phyloP scores from a whole-genome alignment of 1,140 invertebrate species.

The Pantala flavescens region DNA sequence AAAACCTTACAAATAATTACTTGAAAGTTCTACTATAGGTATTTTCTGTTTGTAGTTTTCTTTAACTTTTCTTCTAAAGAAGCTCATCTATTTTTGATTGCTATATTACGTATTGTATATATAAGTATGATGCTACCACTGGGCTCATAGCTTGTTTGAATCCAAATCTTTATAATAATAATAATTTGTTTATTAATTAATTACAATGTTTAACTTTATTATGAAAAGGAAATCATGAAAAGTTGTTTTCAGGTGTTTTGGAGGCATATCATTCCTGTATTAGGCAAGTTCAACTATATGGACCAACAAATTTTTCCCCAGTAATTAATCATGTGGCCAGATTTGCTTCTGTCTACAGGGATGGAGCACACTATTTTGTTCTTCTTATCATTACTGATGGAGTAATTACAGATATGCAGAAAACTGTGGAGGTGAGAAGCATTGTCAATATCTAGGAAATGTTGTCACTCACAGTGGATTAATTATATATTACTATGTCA shows the following conservation, averaged over 20 bases:
- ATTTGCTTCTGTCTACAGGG: conserved; percentile 34
- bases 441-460: neutral
- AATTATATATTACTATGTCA: neutral
- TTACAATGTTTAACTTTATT: too few relatives aligned
- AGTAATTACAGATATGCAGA: conserved; percentile 52
- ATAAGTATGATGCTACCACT: too few relatives aligned
- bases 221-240: too few relatives aligned
- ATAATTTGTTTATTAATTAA: too few relatives aligned
- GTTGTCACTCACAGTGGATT: neutral
- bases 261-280: conserved; percentile 35
- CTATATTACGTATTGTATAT: too few relatives aligned
- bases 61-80: too few relatives aligned
- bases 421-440: conserved; percentile 41
- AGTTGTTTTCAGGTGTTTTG: conserved; percentile 28
- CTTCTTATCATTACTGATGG: conserved; percentile 58
- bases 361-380: conserved; percentile 49
- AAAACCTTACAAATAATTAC: too few relatives aligned
- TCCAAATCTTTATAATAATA: too few relatives aligned
- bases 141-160: too few relatives aligned
- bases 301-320: conserved; percentile 56
- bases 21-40: too few relatives aligned
- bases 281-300: conserved; percentile 45
- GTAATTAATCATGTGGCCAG: conserved; percentile 47
- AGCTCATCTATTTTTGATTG: too few relatives aligned
- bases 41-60: too few relatives aligned